These are phyloP conservation scores for Girardia tigrina DNA, from an alignment of 2,888 invertebrate genomes.

Conservation along the genomic window DNA sequence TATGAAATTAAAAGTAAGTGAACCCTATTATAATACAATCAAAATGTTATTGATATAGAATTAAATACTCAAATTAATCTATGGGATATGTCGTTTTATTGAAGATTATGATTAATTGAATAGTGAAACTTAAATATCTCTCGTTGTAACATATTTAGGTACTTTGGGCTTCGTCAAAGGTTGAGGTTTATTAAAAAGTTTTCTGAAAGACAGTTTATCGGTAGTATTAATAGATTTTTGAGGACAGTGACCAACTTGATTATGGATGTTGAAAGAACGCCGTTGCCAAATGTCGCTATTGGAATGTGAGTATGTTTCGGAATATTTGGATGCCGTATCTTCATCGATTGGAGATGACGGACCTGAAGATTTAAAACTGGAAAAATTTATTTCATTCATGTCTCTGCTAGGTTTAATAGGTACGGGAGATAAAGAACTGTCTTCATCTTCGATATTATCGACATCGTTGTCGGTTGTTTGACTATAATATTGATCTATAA, in stretches of 20 bases:
- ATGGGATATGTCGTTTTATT: neutral
- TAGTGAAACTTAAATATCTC: neutral
- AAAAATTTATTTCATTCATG: neutral
- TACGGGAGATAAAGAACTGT: neutral
- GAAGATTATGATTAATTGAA: neutral
- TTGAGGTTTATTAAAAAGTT: neutral
- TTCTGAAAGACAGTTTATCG: neutral
- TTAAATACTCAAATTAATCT: neutral
- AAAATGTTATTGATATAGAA: neutral
- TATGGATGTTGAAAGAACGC: neutral
- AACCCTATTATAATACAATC: neutral
- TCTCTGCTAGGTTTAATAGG: neutral
- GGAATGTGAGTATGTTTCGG: neutral
- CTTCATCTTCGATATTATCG: neutral
- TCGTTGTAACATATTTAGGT: neutral
- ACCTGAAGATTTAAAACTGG: neutral
- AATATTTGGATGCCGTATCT: neutral
- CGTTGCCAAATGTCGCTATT: neutral
- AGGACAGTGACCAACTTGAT: neutral
- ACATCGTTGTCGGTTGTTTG: neutral
- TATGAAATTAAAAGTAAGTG: neutral
- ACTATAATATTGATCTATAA: neutral
- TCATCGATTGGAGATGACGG: neutral
- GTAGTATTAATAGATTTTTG: neutral
- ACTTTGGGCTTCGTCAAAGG: neutral